Base-by-base conservation (phyloP, 2,797 vertebrate species). In the Graptemys geographica region DNA sequence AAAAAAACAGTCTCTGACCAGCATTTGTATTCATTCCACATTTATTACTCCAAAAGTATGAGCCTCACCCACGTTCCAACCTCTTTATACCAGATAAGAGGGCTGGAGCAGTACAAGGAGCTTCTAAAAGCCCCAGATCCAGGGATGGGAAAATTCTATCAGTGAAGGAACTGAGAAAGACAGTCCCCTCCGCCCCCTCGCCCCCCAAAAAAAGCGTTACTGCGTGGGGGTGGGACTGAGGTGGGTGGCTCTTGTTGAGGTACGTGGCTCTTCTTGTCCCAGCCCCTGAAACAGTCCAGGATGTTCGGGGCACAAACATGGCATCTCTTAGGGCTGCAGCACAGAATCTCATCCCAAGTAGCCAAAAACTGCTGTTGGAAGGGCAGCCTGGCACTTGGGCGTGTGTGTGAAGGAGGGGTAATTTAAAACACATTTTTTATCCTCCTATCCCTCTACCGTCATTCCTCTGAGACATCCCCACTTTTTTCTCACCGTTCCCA, bases 21-120 rank as follows among this genome's bases (percentile, higher is more conserved):
- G 6, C 16, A 27, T 83, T 1, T 41, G 37, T 55, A 9, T 47
- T 93, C 16, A 52, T 51, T 47, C 74, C 3, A 11, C 3, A 74
- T 41, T 2, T 74, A 65, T 51, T 51, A 31, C 1, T 52, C 44
- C 7, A 49, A 19, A 11, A 2, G 49, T 79, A 0, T 0, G 27
- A 8, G 59, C 41, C 52, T 62, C 33, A 62, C 13, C 31, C 28
- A 31, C 16, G 59, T 49, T 47, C 47, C 13, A 21, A 69, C 52
- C 19, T 72, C 11, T 72, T 49, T 49, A 21, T 37, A 7, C 52
- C n/a, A 37, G n/a, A 11, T 87, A 41, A 52, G 81, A 76, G 28
- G 31, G 7, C 12, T 41, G 5, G 1, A 2, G 7, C 7, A 2
- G 89, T 65, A 33, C 33, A 55, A 55, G 21, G 8, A 23, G 19